Conservation (phyloP, 2,888 invertebrate species). For the Synanthedon myopaeformis region DNA sequence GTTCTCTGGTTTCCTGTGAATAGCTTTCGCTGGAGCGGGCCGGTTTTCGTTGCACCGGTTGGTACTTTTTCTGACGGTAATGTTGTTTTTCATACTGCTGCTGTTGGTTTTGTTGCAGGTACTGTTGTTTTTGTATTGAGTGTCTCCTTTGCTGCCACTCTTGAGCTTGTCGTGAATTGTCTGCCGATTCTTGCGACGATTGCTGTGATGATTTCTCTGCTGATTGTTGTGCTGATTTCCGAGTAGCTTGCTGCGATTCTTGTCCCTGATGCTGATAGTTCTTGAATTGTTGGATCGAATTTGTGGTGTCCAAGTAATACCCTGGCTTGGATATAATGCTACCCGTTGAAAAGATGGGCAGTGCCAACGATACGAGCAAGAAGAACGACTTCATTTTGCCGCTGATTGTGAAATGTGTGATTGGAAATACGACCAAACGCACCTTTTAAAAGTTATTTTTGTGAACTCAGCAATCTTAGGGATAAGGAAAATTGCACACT, state of each 20-base stretch:
- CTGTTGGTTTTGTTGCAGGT: not conserved
- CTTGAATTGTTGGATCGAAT: conserved; percentile 21
- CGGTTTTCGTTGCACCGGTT: not conserved
- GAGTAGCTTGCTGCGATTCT: not conserved
- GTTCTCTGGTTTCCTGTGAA: not conserved
- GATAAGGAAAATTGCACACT: no score
- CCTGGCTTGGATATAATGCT: conserved; percentile 29
- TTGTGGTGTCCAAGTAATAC: conserved; percentile 22
- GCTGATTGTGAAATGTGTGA: no score
- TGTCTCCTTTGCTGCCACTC: not conserved
- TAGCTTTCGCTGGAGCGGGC: not conserved
- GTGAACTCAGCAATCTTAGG: no score
- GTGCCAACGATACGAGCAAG: conserved; percentile 41
- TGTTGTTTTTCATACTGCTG: not conserved
- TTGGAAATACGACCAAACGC: no score
- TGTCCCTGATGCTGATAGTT: not conserved
- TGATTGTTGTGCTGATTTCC: not conserved
- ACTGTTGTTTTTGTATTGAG: not conserved
- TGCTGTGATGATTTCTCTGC: not conserved
- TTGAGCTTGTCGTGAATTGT: no score
- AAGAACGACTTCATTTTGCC: conserved; percentile 50
- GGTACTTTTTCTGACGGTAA: not conserved
- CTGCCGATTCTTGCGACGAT: no score
- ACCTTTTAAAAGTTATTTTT: no score
- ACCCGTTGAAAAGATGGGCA: conserved; percentile 37